Percentiles rank a stretch among this genome's conserved stretches.
phyloP scores from a whole-genome alignment of 1,140 invertebrate species.

The Drosophila melanica region DNA sequence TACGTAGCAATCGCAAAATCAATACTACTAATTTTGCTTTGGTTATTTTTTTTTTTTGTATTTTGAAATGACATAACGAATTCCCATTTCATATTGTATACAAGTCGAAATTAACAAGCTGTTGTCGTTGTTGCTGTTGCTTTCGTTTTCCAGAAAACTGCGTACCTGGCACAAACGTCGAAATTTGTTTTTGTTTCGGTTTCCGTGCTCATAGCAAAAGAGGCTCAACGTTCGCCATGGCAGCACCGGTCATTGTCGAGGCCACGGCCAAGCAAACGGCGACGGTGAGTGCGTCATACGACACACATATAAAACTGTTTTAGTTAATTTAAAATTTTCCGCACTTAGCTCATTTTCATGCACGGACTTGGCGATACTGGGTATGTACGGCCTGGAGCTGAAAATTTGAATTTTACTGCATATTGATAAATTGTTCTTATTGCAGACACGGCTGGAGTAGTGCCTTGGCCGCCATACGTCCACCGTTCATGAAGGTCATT shows the following conservation, averaged over 20 bases:
- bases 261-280: conserved; percentile 91
- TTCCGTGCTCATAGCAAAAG: conserved; percentile 34
- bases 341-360: conserved; percentile 88
- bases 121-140: background rate
- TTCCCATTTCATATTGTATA: conserved; percentile 13
- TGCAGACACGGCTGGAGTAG: conserved; percentile 96
- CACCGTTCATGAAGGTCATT: conserved; percentile 94
- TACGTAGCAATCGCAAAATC: conserved; percentile 64
- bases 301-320: background rate
- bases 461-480: conserved; percentile 90
- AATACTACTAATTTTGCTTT: conserved; percentile 77
- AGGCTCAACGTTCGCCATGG: conserved; percentile 83
- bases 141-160: conserved; percentile 9
- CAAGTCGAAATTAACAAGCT: conserved; percentile 7
- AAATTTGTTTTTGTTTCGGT: conserved; percentile 11
- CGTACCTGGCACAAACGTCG: conserved; percentile 20
- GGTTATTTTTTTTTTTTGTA: conserved; percentile 31
- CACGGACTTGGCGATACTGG: conserved; percentile 89
- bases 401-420: background rate
- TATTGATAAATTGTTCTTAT: conserved; percentile 2
- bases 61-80: conserved; percentile 69
- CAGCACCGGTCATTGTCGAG: conserved; percentile 89
- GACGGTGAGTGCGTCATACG: conserved; percentile 86
- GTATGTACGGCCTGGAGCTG: conserved; percentile 81
- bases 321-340: background rate